These are phyloP conservation scores for Achatina immaculata DNA, from an alignment of 1,140 invertebrate genomes.

Conservation along the genomic window DNA sequence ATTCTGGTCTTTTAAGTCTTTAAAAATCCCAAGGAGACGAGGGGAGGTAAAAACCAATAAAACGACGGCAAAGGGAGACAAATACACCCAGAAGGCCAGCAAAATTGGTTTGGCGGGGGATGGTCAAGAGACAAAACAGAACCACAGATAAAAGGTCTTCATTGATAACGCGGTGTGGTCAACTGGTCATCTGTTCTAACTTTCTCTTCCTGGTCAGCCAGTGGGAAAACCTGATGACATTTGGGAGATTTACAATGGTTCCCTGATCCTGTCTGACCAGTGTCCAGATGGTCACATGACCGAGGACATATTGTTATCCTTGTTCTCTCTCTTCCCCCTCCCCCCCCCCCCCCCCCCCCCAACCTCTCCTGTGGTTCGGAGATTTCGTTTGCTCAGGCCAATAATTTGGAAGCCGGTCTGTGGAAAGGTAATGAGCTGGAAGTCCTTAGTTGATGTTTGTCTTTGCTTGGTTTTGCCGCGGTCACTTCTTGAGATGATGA, in stretches of 20 bases:
- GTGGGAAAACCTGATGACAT: neutral
- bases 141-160: neutral
- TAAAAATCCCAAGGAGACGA: neutral
- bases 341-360: too few species aligned
- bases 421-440: conserved; percentile 1
- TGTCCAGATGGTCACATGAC: conserved; percentile 7
- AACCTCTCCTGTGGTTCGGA: too few species aligned
- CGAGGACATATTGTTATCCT: neutral
- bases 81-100: neutral
- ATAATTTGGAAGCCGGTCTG: neutral
- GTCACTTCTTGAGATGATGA: neutral
- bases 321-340: too few species aligned
- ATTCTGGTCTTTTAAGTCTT: neutral
- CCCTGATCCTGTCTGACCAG: neutral
- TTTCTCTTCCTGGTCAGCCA: neutral
- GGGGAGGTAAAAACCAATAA: neutral
- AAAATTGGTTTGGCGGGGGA: neutral
- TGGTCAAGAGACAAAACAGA: neutral
- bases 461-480: neutral
- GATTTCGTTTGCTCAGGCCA: neutral
- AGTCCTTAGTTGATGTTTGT: conserved; percentile 9
- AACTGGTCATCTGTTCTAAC: conserved; percentile 12
- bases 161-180: neutral
- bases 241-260: neutral
- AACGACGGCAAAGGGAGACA: conserved; percentile 5